Evolutionary conservation across 2,888 invertebrate genomes (phyloP).

Genomic region (Rhyacophila evoluta): DNA sequence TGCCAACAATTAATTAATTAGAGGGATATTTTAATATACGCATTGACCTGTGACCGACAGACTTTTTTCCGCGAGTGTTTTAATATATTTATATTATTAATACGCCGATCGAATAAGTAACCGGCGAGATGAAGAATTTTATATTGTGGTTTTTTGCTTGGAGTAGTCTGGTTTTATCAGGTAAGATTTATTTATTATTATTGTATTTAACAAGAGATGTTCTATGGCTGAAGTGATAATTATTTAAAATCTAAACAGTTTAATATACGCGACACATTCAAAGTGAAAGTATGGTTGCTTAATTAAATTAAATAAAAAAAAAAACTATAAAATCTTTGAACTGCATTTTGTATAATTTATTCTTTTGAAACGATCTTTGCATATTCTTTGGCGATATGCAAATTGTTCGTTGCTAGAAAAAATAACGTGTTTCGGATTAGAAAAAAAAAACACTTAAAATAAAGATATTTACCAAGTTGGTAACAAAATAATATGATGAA

Average conservation of each 20-base stretch:
- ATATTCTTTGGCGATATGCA: background rate
- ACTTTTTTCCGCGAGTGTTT: background rate
- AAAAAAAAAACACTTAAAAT: background rate
- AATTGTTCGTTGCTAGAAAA: background rate
- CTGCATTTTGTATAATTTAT: slow-evolving; percentile 18
- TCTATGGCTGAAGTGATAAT: no score
- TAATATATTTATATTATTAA: background rate
- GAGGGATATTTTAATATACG: slow-evolving; percentile 2
- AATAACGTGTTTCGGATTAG: background rate
- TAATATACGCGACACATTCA: background rate
- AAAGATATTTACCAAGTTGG: background rate
- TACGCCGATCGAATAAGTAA: background rate
- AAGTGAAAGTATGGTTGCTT: background rate
- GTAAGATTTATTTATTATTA: background rate
- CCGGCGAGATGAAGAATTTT: background rate
- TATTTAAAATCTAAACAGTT: background rate
- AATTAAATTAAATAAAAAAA: background rate
- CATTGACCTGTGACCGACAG: background rate
- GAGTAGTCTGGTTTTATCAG: slow-evolving; percentile 3
- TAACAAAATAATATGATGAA: background rate
- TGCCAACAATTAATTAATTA: background rate
- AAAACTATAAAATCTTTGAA: background rate
- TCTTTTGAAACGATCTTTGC: background rate
- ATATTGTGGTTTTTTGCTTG: slow-evolving; percentile 15
- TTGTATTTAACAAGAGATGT: no score